phyloP scores from a whole-genome alignment of 2,113 vertebrate genomes.

The Oryzias javanicus region DNA sequence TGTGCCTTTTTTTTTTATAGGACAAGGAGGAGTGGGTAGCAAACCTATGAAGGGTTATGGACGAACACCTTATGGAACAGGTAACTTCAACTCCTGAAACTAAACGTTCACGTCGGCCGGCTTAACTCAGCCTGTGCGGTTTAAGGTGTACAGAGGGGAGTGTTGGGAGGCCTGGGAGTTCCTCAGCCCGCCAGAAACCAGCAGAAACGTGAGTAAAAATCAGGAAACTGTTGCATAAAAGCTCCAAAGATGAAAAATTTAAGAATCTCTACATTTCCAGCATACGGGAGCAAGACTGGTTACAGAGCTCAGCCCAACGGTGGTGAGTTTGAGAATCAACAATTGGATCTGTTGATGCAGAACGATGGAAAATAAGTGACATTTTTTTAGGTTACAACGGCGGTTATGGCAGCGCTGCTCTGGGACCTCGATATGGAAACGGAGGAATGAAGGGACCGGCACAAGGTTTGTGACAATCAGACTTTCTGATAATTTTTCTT shows the following conservation, averaged over 20 bases:
- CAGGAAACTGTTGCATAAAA: neutral
- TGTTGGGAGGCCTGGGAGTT: conserved; percentile 39
- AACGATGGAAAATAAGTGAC: neutral
- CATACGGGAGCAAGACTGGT: conserved; percentile 45
- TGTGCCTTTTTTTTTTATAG: conserved; percentile 31
- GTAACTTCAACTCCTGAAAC: conserved; percentile 8
- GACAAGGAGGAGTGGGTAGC: conserved; percentile 35
- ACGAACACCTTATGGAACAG: conserved; percentile 52
- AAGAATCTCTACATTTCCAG: conserved; percentile 31
- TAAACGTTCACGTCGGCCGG: neutral
- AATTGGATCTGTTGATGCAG: too few relatives aligned
- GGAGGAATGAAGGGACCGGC: conserved; percentile 61
- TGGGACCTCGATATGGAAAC: conserved; percentile 48
- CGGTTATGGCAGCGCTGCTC: conserved; percentile 41
- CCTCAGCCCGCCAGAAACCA: conserved; percentile 55
- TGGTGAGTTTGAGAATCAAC: conserved; percentile 48
- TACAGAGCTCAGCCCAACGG: conserved; percentile 47
- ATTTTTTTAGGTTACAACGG: conserved; percentile 38
- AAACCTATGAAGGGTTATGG: conserved; percentile 64
- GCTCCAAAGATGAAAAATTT: too few relatives aligned
- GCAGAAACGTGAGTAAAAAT: conserved; percentile 33
- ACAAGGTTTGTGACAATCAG: conserved; percentile 31
- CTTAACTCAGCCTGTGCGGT: neutral
- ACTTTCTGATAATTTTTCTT: neutral
- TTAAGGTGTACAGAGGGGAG: conserved; percentile 34